A percentile compares a stretch with the other conserved stretches of the same genome.
phyloP scores from a whole-genome alignment of 1,140 invertebrate genomes.

The Pogonomyrmex barbatus region DNA sequence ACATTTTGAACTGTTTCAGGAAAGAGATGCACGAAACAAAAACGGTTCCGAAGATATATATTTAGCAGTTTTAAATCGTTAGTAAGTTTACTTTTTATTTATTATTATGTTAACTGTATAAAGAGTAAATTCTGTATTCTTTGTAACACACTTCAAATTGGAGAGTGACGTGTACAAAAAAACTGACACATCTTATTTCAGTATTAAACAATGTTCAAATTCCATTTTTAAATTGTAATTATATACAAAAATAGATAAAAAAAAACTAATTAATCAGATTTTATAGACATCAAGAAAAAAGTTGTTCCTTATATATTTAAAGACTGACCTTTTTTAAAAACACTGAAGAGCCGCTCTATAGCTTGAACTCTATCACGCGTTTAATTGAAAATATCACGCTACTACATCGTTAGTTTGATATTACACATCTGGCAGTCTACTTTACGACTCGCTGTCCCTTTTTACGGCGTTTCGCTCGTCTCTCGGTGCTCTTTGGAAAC shows the following conservation, averaged over 20 bases:
- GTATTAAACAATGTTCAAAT: not conserved
- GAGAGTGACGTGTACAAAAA: too few relatives aligned
- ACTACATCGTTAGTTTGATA: conserved; percentile 4
- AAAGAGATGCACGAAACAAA: not conserved
- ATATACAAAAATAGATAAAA: too few relatives aligned
- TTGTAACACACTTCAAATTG: not conserved
- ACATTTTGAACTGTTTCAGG: not conserved
- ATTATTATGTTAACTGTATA: not conserved
- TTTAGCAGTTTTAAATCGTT: not conserved
- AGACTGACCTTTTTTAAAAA: not conserved
- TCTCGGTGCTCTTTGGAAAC: conserved; percentile 10
- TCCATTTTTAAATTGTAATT: not conserved
- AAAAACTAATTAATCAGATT: not conserved
- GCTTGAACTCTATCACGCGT: not conserved
- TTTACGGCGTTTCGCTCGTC: not conserved
- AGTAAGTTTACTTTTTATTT: not conserved
- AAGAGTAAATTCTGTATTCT: not conserved
- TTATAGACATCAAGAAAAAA: not conserved
- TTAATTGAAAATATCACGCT: conserved; percentile 6
- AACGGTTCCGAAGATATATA: not conserved
- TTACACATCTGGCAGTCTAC: not conserved
- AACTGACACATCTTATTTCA: not conserved
- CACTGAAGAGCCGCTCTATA: not conserved
- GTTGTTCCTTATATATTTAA: too few relatives aligned
- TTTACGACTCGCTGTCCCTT: not conserved